Base-by-base conservation (phyloP, 2,113 vertebrate species). In the Diphyllodes magnificus region DNA sequence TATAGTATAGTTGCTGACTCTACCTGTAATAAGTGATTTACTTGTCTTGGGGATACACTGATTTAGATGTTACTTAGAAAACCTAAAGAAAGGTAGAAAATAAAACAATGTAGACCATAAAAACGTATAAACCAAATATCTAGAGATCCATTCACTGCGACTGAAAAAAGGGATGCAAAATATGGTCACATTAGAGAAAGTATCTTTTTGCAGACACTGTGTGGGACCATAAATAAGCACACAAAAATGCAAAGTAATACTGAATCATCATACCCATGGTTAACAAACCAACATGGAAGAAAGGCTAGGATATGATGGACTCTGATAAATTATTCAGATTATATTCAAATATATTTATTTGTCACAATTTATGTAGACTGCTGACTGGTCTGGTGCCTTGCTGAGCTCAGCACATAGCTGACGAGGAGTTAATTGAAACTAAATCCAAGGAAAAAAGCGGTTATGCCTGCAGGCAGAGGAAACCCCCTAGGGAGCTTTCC, bases 401-500 rank as follows among this genome's bases (percentile, higher is more conserved):
- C 73, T 92, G 82, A 95, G 35, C 68, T 95, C 89, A 95, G 78
- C 81, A 73, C 37, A 69, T 37, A 94, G 84, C 54, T 95, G 89
- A 91, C 0, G 2, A 95, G 50, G 63, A 92, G 57, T 96, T 95
- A 97, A 95, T 96, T 97, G 93, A 93, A 95, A 76, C 75, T 87
- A 93, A 93, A 91, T 82, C 42, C 70, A 80, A 76, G 78, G 60
- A 90, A 91, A 76, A 95, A 73, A 77, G 78, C 82, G 66, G 94
- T 81, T 95, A 80, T 85, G 63, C 66, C 85, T 90, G 70, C 63
- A 96, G 89, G 93, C 95, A 91, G 73, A 70, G 87, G 78, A 82
- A 95, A 90, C 72, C 35, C 93, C 61, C 59, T 47, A 20, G 54
- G 89, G 94, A 93, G 33, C 33, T 96, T 94, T 95, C 89, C 84